A percentile compares a stretch with the other conserved stretches of the same genome.
Conservation (phyloP, 30 jellyfish, hydroid and myxozoan species). For the Calvadosia cruxmelitensis region DNA sequence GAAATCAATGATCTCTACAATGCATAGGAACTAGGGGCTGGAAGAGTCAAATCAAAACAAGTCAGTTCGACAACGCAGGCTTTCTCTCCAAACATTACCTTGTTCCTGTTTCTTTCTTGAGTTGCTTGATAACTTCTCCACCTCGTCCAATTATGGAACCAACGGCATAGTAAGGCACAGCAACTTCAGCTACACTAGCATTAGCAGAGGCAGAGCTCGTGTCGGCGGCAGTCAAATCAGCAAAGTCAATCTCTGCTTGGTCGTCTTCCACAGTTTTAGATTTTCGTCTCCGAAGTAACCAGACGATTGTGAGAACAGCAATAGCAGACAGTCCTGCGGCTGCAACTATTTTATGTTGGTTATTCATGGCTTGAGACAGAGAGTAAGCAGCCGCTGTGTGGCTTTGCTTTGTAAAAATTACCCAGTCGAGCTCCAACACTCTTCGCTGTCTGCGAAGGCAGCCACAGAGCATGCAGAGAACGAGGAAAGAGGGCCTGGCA, state of each 20-base stretch:
- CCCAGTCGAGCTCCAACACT: no score
- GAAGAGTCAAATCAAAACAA: no score
- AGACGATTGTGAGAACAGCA: background rate
- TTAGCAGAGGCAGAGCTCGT: constrained; percentile 41
- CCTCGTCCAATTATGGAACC: constrained; percentile 76
- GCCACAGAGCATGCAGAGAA: no score
- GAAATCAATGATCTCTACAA: no score
- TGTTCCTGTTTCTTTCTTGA: constrained; percentile 57
- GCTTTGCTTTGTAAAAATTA: no score
- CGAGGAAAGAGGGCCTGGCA: no score
- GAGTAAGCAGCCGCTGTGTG: no score
- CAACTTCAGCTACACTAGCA: constrained; percentile 21
- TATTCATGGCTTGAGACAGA: background rate
- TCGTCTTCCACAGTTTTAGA: background rate
- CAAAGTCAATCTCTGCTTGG: constrained; percentile 19
- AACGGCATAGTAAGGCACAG: constrained; percentile 59
- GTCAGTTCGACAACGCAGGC: no score
- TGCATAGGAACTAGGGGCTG: no score
- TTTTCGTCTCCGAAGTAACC: background rate
- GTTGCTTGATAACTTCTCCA: constrained; percentile 50
- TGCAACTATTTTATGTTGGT: background rate
- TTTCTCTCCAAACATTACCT: no score
- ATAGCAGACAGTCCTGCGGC: background rate
- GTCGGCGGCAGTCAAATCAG: constrained; percentile 45
- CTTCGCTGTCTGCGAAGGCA: no score